These are phyloP conservation scores for Erpornis zantholeuca DNA, from an alignment of 2,113 vertebrate species.

Conservation along the genomic window DNA sequence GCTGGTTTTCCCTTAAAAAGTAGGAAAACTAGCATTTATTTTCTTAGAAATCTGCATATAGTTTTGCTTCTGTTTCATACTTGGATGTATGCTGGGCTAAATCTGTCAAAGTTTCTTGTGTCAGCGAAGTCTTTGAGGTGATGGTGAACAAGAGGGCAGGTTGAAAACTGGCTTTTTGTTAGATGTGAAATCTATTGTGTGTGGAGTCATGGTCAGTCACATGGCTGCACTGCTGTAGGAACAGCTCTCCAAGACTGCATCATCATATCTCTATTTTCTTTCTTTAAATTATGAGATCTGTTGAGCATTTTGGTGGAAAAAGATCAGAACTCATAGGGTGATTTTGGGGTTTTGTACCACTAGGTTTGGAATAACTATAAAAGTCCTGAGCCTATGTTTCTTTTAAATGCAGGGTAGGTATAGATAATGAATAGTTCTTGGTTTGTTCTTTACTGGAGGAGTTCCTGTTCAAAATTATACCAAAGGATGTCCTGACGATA, in stretches of 20 bases:
- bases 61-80: background rate
- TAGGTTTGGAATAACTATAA: background rate
- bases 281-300: background rate
- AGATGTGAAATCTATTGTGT: background rate
- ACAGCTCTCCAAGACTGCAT: accelerated
- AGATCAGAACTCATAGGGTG: background rate
- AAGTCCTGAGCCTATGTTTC: background rate
- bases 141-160: accelerated
- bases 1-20: background rate
- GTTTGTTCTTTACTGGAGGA: background rate
- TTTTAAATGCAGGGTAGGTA: background rate
- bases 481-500: background rate
- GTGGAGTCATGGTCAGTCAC: background rate
- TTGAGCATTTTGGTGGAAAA: background rate
- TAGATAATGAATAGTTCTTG: background rate
- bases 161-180: background rate
- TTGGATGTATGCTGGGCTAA: background rate
- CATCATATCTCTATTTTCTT: background rate
- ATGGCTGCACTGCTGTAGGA: background rate
- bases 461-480: background rate
- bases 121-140: background rate
- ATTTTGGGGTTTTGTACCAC: background rate
- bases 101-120: background rate
- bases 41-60: background rate
- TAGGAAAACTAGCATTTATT: background rate